Evolutionary conservation across 2,888 invertebrate genomes (phyloP).

Genomic region (Scaptomyza parva): DNA sequence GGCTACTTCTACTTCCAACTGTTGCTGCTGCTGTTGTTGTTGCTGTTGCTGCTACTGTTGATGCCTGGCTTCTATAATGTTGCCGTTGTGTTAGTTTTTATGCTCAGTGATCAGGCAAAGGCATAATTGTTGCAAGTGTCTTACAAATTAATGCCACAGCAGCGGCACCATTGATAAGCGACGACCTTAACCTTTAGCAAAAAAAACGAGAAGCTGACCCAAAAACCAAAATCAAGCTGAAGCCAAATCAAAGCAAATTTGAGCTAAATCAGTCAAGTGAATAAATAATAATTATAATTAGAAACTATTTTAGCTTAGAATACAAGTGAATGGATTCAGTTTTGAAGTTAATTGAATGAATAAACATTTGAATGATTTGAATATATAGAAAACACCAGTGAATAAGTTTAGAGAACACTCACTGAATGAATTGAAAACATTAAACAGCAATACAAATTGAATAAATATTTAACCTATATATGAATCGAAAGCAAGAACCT

Average conservation of each 20-base stretch:
- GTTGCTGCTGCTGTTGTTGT: constrained; percentile 10
- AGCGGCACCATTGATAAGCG: constrained; percentile 51
- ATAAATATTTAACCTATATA: not conserved
- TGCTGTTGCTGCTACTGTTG: constrained; percentile 37
- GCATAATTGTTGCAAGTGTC: constrained; percentile 63
- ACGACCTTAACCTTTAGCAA: constrained; percentile 56
- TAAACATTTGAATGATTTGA: constrained; percentile 6
- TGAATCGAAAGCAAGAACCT: no score
- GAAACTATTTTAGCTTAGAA: constrained; percentile 6
- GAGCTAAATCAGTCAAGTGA: constrained; percentile 24
- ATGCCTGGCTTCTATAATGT: no score
- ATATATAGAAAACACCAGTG: not conserved
- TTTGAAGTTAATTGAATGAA: not conserved
- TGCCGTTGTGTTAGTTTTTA: constrained; percentile 74
- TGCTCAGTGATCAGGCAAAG: constrained; percentile 67
- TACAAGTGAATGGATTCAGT: not conserved
- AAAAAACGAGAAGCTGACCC: constrained; percentile 10
- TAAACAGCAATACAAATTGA: not conserved
- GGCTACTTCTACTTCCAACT: no score
- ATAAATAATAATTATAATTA: constrained; percentile 1
- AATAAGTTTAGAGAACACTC: not conserved
- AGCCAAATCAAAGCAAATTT: constrained; percentile 13
- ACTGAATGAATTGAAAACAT: not conserved
- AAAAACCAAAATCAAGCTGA: constrained; percentile 7
- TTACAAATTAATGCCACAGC: constrained; percentile 61